These are phyloP conservation scores for Leptinotarsa lineolata DNA, from an alignment of 1,140 invertebrate species.

Conservation along the genomic window DNA sequence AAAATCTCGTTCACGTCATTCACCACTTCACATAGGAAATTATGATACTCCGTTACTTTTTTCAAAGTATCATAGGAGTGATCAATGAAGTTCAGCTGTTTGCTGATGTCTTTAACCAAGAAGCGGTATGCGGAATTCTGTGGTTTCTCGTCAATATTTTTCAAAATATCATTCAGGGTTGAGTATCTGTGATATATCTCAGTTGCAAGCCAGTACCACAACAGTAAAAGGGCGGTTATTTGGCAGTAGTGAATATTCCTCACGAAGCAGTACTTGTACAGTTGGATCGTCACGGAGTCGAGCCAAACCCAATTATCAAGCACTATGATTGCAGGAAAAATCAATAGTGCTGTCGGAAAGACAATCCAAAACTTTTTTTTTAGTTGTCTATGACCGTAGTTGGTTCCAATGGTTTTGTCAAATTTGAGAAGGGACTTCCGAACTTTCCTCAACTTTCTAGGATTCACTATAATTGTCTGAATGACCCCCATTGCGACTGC, in stretches of 20 bases:
- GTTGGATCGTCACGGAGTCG: background rate
- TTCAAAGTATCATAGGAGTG: background rate
- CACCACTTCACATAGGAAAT: background rate
- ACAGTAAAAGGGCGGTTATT: background rate
- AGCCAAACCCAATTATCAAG: background rate
- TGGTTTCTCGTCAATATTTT: too few relatives aligned
- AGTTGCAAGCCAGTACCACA: background rate
- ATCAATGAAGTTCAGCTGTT: too few relatives aligned
- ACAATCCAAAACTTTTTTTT: background rate
- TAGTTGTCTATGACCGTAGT: background rate
- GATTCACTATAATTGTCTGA: background rate
- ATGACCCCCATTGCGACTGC: background rate
- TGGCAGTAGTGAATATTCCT: conserved; percentile 1
- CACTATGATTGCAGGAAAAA: background rate
- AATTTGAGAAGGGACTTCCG: background rate
- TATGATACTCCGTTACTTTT: background rate
- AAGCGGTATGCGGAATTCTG: too few relatives aligned
- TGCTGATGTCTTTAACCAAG: too few relatives aligned
- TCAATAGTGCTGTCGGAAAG: background rate
- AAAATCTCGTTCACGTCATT: background rate
- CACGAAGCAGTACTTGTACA: background rate
- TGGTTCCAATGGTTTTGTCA: background rate
- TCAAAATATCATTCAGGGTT: background rate
- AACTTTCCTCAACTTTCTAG: background rate
- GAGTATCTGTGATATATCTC: background rate